Evolutionary conservation across 1,140 invertebrate species (phyloP).

Genomic region (Drosophila prosaltans): DNA sequence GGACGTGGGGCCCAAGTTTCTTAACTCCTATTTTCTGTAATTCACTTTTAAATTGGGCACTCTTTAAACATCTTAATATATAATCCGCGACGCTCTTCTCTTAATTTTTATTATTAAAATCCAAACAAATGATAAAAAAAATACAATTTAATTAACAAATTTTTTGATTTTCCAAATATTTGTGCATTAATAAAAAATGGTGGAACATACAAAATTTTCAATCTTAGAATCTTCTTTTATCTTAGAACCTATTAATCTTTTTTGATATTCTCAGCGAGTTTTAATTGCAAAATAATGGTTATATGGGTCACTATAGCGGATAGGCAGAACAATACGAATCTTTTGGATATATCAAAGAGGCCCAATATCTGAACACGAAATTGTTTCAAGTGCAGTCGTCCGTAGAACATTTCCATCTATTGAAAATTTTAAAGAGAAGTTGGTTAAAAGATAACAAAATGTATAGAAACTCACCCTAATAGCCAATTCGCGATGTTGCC

Average conservation of each 20-base stretch:
- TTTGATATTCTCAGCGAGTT: neutral
- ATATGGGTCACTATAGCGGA: neutral
- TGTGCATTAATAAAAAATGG: too few relatives aligned
- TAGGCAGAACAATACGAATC: neutral
- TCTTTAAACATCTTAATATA: too few relatives aligned
- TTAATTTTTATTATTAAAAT: too few relatives aligned
- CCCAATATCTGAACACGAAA: constrained; percentile 1
- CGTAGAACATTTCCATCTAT: neutral
- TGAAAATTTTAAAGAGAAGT: neutral
- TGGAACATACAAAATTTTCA: too few relatives aligned
- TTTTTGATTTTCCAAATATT: too few relatives aligned
- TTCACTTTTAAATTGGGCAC: too few relatives aligned
- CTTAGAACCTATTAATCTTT: neutral
- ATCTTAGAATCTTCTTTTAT: too few relatives aligned
- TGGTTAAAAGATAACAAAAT: neutral
- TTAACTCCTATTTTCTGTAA: too few relatives aligned
- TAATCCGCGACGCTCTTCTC: too few relatives aligned
- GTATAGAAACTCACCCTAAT: neutral
- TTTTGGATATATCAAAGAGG: neutral
- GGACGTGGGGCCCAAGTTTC: too few relatives aligned
- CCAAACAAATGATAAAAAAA: too few relatives aligned
- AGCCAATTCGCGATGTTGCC: neutral
- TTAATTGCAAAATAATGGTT: neutral
- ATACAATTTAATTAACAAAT: too few relatives aligned
- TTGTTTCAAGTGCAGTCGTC: neutral